Conservation (phyloP, 2,113 vertebrate genomes). For the Eleginops maclovinus region DNA sequence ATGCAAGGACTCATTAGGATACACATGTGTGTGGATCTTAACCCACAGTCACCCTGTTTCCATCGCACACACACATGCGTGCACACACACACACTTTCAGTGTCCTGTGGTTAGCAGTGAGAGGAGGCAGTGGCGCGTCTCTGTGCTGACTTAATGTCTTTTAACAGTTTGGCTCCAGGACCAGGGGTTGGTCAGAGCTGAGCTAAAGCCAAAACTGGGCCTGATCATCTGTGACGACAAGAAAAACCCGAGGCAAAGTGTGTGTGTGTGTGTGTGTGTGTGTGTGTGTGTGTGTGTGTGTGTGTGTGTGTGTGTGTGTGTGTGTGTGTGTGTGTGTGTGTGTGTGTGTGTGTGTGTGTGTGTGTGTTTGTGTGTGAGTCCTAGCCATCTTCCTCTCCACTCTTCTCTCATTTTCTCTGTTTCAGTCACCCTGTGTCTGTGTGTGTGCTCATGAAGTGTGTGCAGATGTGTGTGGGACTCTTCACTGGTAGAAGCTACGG, state of each 20-base stretch:
- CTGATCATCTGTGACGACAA: conserved; percentile 81
- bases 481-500: conserved; percentile 57
- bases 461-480: conserved; percentile 53
- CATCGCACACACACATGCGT: conserved; percentile 20
- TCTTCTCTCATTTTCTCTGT: conserved; percentile 72
- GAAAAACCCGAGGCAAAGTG: conserved; percentile 68
- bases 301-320: neutral
- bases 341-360: conserved; percentile 41
- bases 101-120: conserved; percentile 74
- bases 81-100: conserved; percentile 44
- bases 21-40: conserved; percentile 64
- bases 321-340: conserved; percentile 20
- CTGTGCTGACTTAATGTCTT: conserved; percentile 84
- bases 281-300: conserved; percentile 21
- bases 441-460: conserved; percentile 54
- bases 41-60: conserved; percentile 56
- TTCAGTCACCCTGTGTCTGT: conserved; percentile 47
- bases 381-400: conserved; percentile 24
- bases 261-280: conserved; percentile 33
- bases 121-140: conserved; percentile 78
- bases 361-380: conserved; percentile 1
- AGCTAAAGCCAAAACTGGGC: conserved; percentile 75
- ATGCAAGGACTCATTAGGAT: conserved; percentile 68
- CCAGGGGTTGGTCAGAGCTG: conserved; percentile 75
- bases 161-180: conserved; percentile 83